Conservation (phyloP, 2,797 vertebrate genomes). For the Myotis findleyi region DNA sequence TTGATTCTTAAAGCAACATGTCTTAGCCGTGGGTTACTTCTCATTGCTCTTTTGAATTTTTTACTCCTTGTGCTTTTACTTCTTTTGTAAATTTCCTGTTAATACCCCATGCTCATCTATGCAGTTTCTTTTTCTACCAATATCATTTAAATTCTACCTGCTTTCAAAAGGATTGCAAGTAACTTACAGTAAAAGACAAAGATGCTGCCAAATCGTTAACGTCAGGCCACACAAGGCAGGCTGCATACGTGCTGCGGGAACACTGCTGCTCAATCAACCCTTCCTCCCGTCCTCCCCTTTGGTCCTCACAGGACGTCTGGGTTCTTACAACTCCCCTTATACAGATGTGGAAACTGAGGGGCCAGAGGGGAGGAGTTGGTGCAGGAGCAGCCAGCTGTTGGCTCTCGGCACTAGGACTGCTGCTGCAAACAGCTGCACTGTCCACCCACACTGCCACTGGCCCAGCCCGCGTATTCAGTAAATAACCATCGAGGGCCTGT, state of each 20-base stretch:
- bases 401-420: not conserved
- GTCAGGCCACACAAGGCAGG: not conserved
- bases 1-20: not conserved
- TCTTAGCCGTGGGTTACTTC: not conserved
- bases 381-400: not conserved
- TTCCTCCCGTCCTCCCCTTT: not conserved
- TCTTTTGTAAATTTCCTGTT: slow-evolving; percentile 28
- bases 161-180: not conserved
- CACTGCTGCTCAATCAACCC: not conserved
- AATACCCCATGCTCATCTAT: not conserved
- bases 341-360: not conserved
- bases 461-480: not conserved
- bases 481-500: not conserved
- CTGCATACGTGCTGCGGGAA: not conserved
- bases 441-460: not conserved
- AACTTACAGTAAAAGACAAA: not conserved
- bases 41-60: not conserved
- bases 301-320: not conserved
- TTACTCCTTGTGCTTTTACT: not conserved
- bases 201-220: not conserved
- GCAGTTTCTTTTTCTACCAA: not conserved
- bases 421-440: not conserved
- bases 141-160: not conserved
- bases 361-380: too few relatives aligned
- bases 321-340: not conserved